Conservation (phyloP, 1,140 invertebrate genomes). For the Chelonus insularis region DNA sequence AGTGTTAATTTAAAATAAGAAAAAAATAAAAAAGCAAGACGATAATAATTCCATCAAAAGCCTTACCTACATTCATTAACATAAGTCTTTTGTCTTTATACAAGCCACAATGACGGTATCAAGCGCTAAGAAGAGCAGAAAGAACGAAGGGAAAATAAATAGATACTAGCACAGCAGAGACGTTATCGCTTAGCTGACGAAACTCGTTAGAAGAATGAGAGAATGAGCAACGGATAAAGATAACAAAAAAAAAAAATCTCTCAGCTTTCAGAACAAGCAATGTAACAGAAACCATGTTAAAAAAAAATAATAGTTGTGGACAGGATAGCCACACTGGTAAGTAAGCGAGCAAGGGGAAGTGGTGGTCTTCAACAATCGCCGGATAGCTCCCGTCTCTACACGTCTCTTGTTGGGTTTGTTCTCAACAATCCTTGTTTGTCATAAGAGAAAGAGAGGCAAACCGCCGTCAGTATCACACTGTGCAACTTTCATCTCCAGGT, state of each 20-base stretch:
- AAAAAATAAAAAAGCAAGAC: too few relatives aligned
- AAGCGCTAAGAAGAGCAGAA: neutral
- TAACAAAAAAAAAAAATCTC: too few relatives aligned
- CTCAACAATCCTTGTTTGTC: neutral
- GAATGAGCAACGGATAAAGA: neutral
- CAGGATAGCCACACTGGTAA: neutral
- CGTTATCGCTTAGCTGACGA: neutral
- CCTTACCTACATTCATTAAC: constrained; percentile 2
- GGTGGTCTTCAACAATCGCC: neutral
- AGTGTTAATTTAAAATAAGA: too few relatives aligned
- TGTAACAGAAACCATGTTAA: neutral
- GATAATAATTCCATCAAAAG: neutral
- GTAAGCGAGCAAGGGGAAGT: neutral
- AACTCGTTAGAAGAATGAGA: neutral
- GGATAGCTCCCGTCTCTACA: constrained; percentile 7
- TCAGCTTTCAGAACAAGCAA: too few relatives aligned
- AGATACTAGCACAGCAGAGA: neutral
- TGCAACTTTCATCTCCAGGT: constrained; percentile 25
- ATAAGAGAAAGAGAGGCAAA: neutral
- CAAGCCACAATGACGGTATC: neutral
- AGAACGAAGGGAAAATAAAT: neutral
- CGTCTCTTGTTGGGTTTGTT: constrained; percentile 3
- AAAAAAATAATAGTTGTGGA: neutral
- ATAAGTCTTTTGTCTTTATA: constrained; percentile 18
- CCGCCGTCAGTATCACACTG: constrained; percentile 27